These are phyloP conservation scores for Apamea epomidion DNA, from an alignment of 2,888 invertebrate genomes.

Conservation along the genomic window DNA sequence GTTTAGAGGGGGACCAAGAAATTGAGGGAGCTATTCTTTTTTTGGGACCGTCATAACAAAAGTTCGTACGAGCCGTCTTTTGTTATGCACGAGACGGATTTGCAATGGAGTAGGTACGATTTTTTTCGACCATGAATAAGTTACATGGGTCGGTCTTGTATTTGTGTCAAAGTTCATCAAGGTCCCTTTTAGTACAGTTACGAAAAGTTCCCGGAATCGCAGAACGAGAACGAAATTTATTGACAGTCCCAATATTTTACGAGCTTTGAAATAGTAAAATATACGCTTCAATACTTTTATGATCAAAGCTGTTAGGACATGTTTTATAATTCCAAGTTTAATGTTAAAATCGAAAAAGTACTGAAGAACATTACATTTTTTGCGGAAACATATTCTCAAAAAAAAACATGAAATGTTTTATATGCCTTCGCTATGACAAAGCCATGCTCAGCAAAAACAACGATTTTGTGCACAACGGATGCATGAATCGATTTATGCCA, in stretches of 20 bases:
- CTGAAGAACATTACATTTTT: neutral
- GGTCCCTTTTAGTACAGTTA: slow-evolving; percentile 62
- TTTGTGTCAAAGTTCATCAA: slow-evolving; percentile 86
- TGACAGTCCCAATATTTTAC: slow-evolving; percentile 50
- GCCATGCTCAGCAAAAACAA: slow-evolving; percentile 63
- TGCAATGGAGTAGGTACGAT: slow-evolving; percentile 75
- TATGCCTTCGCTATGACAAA: slow-evolving; percentile 27
- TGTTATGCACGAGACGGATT: slow-evolving; percentile 81
- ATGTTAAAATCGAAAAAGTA: neutral
- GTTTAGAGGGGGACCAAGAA: slow-evolving; percentile 81
- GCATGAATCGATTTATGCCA: slow-evolving; percentile 69
- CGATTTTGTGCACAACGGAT: slow-evolving; percentile 64
- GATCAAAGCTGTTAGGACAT: neutral
- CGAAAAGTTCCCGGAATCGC: slow-evolving; percentile 39
- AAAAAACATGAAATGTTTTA: slow-evolving; percentile 12
- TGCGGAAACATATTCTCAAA: neutral
- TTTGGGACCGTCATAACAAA: slow-evolving; percentile 75
- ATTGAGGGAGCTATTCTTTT: slow-evolving; percentile 82
- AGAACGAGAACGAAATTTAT: slow-evolving; percentile 47
- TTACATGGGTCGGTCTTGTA: slow-evolving; percentile 77
- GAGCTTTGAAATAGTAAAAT: slow-evolving; percentile 30
- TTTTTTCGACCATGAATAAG: slow-evolving; percentile 75
- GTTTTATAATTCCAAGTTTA: neutral
- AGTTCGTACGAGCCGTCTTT: slow-evolving; percentile 73
- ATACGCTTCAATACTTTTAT: slow-evolving; percentile 18